Evolutionary conservation across 2,113 vertebrate genomes (phyloP), one percentile per base, ranked within the genome.

Genomic region (Marmota monax): DNA sequence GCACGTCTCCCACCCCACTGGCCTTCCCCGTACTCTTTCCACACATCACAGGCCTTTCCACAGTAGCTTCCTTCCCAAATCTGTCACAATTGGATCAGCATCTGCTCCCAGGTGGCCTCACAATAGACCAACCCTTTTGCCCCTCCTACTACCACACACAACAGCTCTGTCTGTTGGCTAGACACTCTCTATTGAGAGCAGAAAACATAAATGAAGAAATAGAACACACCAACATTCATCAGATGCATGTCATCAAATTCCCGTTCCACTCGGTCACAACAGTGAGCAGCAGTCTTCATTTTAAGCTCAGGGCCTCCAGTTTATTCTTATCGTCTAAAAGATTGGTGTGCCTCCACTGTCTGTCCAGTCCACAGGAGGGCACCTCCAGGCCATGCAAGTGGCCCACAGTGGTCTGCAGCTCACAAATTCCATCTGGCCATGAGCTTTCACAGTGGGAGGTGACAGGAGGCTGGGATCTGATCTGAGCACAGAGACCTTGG

Each of bases 1-100:
- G 20, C 29, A 37, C 1, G 0, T 42, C 37, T 34, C 7, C 32
- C 4, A 7, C 12, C 9, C 42, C 8, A 51, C 11, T 2, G 14
- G 18, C 80, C 84, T 74, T 65, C 58, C 27, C 37, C 23, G 0
- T 37, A 61, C 48, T 85, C 37, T n/a, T 69, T 56, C 34, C 73
- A 32, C 3, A 17, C 4, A 11, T 25, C 0, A 0, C 29, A 23
- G 29, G 69, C 82, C 48, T 93, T 78, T 61, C 53, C 48, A 65
- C 18, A 0, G 1, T 72, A 69, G 63, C 70, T 37, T 70, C 8
- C 0, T 83, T 74, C 77, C 73, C 73, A 65, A 10, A 34, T 42
- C 18, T 23, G n/a, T 56, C 32, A 4, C 4, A 27, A 45, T 45
- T 56, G 39, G 56, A 84, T 69, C 61, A 72, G 37, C 32, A 48